Percentiles rank a stretch among this genome's conserved stretches.
Evolutionary conservation across 2,113 vertebrate genomes (phyloP).

Genomic region (Dunckerocampus dactyliophorus): DNA sequence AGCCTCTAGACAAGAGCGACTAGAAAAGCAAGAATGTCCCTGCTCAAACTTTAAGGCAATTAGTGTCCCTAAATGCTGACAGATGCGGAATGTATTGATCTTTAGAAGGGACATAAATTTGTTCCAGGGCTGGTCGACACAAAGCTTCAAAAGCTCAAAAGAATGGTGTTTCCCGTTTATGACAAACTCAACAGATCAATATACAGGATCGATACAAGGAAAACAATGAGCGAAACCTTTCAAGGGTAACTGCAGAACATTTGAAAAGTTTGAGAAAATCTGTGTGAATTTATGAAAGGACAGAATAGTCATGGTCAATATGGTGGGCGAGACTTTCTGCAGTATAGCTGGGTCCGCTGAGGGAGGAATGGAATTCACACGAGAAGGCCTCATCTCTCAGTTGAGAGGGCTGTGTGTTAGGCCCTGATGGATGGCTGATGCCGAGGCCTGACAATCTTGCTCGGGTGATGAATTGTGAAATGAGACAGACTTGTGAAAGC

Average conservation of each 20-base stretch:
- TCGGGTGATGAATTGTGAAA: conserved; percentile 84
- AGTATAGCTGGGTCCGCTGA: conserved; percentile 29
- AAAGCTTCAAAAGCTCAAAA: not conserved
- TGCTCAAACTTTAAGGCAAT: too few species aligned
- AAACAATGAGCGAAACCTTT: too few species aligned
- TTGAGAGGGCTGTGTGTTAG: conserved; percentile 69
- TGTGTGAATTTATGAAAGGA: conserved; percentile 44
- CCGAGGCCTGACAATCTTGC: conserved; percentile 75
- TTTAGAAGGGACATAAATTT: not conserved
- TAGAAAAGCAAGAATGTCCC: too few species aligned
- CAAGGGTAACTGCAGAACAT: too few species aligned
- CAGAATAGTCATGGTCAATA: conserved; percentile 9
- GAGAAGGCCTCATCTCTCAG: conserved; percentile 66
- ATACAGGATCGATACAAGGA: too few species aligned
- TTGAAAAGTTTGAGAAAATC: too few species aligned
- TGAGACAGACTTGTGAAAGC: conserved; percentile 80
- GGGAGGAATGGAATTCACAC: conserved; percentile 71
- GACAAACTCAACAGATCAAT: not conserved
- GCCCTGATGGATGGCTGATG: conserved; percentile 72
- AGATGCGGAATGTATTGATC: not conserved
- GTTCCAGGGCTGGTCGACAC: not conserved
- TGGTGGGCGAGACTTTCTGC: conserved; percentile 29
- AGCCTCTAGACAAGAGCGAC: too few species aligned
- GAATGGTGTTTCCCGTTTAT: not conserved
- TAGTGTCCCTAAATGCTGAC: too few species aligned